Conservation (phyloP, 2,888 invertebrate species). For the Cephalotes varians region DNA sequence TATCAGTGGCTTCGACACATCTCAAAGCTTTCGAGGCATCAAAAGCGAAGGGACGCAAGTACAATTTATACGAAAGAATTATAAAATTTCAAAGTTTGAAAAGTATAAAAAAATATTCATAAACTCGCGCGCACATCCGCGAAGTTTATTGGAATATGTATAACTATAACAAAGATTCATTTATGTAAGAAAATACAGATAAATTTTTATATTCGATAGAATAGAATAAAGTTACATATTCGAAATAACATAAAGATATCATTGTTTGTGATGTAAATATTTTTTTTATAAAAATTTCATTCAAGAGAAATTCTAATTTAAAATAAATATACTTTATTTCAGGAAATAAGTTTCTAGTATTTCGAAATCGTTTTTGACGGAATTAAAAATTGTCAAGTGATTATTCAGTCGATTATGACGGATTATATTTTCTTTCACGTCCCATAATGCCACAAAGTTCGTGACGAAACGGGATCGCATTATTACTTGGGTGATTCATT, state of each 20-base stretch:
- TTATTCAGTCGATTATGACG: background rate
- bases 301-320: background rate
- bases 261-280: background rate
- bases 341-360: background rate
- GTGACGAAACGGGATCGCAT: background rate
- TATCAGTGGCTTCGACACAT: slow-evolving; percentile 29
- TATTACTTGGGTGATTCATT: slow-evolving; percentile 33
- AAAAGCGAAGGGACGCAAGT: background rate
- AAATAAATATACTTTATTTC: background rate
- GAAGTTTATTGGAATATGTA: background rate
- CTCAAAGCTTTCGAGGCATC: slow-evolving; percentile 6
- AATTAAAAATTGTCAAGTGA: background rate
- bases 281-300: background rate
- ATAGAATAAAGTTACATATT: slow-evolving; percentile 9
- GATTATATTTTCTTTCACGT: slow-evolving; percentile 2
- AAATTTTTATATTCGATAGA: background rate
- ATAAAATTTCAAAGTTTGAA: slow-evolving; percentile 11
- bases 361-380: background rate
- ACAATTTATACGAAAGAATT: slow-evolving; percentile 12
- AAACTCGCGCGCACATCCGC: background rate
- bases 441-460: background rate
- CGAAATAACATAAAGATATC: background rate
- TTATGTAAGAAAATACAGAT: background rate
- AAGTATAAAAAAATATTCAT: background rate
- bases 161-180: background rate